Conservation (phyloP, 1,140 invertebrate genomes). For the Idris sp. region DNA sequence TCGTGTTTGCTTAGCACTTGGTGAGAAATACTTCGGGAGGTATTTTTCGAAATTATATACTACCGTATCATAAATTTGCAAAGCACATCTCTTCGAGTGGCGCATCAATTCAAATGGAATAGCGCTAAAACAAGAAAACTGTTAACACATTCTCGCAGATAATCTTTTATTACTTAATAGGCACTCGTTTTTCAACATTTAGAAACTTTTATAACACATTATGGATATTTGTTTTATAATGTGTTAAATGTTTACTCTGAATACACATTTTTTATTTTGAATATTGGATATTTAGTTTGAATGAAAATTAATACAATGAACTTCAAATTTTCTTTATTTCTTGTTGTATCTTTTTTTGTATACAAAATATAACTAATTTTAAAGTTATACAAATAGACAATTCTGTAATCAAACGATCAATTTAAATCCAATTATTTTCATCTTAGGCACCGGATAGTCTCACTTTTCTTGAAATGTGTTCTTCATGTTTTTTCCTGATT, state of each 20-base stretch:
- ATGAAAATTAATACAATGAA: no score
- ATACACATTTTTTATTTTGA: no score
- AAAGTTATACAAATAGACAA: no score
- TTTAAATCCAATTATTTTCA: constrained; percentile 4
- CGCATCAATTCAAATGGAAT: constrained; percentile 21
- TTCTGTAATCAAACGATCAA: no score
- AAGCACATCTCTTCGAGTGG: constrained; percentile 5
- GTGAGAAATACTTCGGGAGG: constrained; percentile 28
- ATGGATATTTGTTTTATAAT: no score
- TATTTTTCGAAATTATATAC: constrained; percentile 50
- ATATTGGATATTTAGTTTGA: no score
- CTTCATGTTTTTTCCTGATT: neutral
- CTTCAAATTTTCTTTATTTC: no score
- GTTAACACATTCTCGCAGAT: constrained; percentile 29
- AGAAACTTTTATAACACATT: no score
- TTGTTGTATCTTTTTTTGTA: no score
- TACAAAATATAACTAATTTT: no score
- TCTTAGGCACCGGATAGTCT: constrained; percentile 7
- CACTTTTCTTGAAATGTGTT: neutral
- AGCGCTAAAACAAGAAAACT: constrained; percentile 20
- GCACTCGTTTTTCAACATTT: no score
- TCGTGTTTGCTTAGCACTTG: constrained; percentile 23
- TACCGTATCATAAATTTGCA: constrained; percentile 41
- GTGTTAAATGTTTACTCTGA: no score
- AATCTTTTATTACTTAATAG: constrained; percentile 32